Conservation (phyloP, 2,797 vertebrate species). For the Naso thynnoides region DNA sequence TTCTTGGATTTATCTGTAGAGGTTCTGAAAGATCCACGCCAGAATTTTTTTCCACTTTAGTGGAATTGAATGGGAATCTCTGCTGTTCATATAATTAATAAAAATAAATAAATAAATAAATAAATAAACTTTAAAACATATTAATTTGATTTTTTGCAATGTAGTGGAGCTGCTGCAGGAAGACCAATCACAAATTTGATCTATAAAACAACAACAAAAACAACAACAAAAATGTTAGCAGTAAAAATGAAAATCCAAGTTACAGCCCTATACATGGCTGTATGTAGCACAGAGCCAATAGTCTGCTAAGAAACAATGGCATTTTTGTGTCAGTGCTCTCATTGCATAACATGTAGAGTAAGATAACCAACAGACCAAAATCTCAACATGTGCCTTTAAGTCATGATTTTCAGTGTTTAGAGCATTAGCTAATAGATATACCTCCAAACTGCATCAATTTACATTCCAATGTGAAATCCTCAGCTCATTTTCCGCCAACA, state of each 20-base stretch:
- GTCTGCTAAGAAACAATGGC: background rate
- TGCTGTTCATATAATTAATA: background rate
- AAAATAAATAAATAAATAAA: too few relatives aligned
- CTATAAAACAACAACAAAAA: too few relatives aligned
- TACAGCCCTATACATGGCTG: background rate
- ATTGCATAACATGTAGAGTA: slow-evolving; percentile 4
- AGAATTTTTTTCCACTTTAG: background rate
- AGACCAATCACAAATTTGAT: too few relatives aligned
- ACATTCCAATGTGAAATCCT: slow-evolving; percentile 53
- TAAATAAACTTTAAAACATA: background rate
- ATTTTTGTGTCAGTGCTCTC: background rate
- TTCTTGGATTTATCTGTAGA: background rate
- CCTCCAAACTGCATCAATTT: slow-evolving; percentile 42
- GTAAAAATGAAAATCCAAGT: background rate
- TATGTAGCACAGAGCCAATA: background rate
- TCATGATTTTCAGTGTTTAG: slow-evolving; percentile 27
- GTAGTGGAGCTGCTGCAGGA: background rate
- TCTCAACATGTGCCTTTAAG: background rate
- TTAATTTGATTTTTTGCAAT: too few relatives aligned
- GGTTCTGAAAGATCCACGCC: background rate
- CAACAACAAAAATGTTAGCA: too few relatives aligned
- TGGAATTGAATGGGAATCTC: background rate
- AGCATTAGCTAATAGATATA: slow-evolving; percentile 34
- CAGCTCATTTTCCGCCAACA: slow-evolving; percentile 29
- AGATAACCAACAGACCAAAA: slow-evolving; percentile 1